Percentiles rank a stretch among this genome's conserved stretches.
Conservation (phyloP, 2,797 vertebrate species). For the Betta splendens region DNA sequence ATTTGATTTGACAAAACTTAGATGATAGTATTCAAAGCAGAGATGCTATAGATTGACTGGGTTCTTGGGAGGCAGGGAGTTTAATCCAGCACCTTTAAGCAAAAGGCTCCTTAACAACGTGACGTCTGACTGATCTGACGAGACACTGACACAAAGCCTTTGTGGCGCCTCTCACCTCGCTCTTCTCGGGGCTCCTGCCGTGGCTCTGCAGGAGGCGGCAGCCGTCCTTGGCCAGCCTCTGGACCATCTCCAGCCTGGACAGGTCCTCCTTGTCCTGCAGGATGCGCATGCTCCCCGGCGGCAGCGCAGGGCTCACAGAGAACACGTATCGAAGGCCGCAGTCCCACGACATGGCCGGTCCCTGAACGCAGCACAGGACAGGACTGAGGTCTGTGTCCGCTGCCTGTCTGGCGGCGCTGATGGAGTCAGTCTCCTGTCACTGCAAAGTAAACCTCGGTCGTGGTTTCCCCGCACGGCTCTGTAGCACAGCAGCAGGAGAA, state of each 20-base stretch:
- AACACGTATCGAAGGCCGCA: slow-evolving; percentile 96
- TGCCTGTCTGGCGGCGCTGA: slow-evolving; percentile 10
- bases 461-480: slow-evolving; percentile 17
- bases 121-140: slow-evolving; percentile 4
- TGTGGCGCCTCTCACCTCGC: slow-evolving; percentile 74
- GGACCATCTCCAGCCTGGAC: slow-evolving; percentile 90
- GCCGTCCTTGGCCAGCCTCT: slow-evolving; percentile 92
- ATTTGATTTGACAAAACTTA: slow-evolving; percentile 14
- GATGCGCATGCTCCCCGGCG: slow-evolving; percentile 87
- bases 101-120: no score
- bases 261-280: slow-evolving; percentile 90
- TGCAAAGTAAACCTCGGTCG: slow-evolving; percentile 30
- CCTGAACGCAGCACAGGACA: neutral
- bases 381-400: slow-evolving; percentile 7
- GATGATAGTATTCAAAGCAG: slow-evolving; percentile 12
- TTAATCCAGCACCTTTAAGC: slow-evolving; percentile 1
- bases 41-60: neutral
- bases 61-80: no score
- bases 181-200: slow-evolving; percentile 83
- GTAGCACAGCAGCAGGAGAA: slow-evolving; percentile 7
- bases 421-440: slow-evolving; percentile 26
- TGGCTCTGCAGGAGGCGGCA: slow-evolving; percentile 87
- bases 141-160: slow-evolving; percentile 3
- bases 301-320: slow-evolving; percentile 88
- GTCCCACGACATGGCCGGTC: slow-evolving; percentile 90